Evolutionary conservation across 1,140 invertebrate species (phyloP).

Genomic region (Triops longicaudatus): DNA sequence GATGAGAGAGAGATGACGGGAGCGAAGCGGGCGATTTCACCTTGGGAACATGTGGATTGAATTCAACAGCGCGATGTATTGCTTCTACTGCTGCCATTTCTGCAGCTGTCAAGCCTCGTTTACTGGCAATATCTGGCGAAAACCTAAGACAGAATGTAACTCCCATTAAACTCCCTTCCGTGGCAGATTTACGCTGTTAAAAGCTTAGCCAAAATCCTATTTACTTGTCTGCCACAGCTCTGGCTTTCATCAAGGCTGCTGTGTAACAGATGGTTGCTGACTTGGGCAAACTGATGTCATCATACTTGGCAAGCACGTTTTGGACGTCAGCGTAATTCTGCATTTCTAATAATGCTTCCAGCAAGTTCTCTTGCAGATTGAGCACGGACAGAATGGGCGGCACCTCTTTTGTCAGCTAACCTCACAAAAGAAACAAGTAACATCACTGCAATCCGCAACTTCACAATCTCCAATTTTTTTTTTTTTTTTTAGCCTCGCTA

Average conservation of each 20-base stretch:
- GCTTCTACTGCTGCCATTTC: slow-evolving; percentile 94
- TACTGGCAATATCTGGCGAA: slow-evolving; percentile 79
- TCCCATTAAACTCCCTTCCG: not conserved
- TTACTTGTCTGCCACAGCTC: slow-evolving; percentile 84
- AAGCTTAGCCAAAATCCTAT: slow-evolving; percentile 33
- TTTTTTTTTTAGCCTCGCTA: too few relatives aligned
- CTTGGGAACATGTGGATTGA: slow-evolving; percentile 97
- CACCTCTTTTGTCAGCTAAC: slow-evolving; percentile 86
- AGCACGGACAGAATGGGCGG: slow-evolving; percentile 91
- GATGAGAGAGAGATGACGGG: too few relatives aligned
- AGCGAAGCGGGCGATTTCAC: slow-evolving; percentile 36
- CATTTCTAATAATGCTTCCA: slow-evolving; percentile 90
- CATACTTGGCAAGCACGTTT: slow-evolving; percentile 91
- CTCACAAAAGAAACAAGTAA: slow-evolving; percentile 24
- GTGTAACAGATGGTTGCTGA: slow-evolving; percentile 97
- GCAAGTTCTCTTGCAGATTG: slow-evolving; percentile 95
- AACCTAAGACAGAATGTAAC: slow-evolving; percentile 42
- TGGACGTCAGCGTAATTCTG: slow-evolving; percentile 95
- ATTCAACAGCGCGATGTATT: slow-evolving; percentile 94
- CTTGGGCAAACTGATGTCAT: slow-evolving; percentile 90
- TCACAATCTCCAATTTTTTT: slow-evolving; percentile 1
- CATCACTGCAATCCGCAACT: not conserved
- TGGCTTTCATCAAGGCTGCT: slow-evolving; percentile 84
- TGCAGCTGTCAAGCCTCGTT: slow-evolving; percentile 73
- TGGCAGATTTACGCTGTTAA: not conserved